Evolutionary conservation across 2,888 invertebrate species (phyloP).

Genomic region (Ligdia adustata): DNA sequence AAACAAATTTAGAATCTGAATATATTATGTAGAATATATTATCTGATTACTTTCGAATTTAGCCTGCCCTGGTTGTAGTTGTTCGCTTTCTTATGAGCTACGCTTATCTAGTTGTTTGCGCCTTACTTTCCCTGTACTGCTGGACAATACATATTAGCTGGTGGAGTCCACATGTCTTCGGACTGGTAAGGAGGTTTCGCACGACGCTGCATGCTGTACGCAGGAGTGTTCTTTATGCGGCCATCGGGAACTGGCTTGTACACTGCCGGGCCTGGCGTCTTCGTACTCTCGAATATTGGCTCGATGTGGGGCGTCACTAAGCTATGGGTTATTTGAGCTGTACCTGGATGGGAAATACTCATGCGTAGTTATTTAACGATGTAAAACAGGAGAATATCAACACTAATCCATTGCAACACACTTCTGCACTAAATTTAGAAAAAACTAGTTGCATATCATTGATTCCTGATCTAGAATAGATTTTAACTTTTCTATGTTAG

Average conservation of each 20-base stretch:
- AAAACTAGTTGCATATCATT: no score
- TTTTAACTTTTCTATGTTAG: no score
- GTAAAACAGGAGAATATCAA: no score
- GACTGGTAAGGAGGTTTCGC: constrained; percentile 56
- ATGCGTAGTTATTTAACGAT: not conserved
- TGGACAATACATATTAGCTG: constrained; percentile 72
- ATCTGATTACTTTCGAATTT: no score
- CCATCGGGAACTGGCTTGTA: constrained; percentile 45
- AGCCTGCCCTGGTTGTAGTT: no score
- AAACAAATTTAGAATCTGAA: no score
- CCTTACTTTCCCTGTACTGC: constrained; percentile 53
- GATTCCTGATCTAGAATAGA: no score
- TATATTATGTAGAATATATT: no score
- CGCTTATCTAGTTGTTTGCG: not conserved
- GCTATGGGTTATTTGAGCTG: constrained; percentile 45
- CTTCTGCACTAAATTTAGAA: no score
- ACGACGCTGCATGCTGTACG: constrained; percentile 53
- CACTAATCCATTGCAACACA: no score
- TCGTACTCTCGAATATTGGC: constrained; percentile 34
- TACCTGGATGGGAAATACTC: constrained; percentile 10
- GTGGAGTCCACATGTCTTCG: constrained; percentile 68
- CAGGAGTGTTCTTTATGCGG: constrained; percentile 53
- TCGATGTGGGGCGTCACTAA: constrained; percentile 51
- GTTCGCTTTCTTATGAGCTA: no score
- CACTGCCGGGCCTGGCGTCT: constrained; percentile 59